Evolutionary conservation across 2,888 invertebrate species (phyloP).

Genomic region (Xanthorhoe spadicearia): DNA sequence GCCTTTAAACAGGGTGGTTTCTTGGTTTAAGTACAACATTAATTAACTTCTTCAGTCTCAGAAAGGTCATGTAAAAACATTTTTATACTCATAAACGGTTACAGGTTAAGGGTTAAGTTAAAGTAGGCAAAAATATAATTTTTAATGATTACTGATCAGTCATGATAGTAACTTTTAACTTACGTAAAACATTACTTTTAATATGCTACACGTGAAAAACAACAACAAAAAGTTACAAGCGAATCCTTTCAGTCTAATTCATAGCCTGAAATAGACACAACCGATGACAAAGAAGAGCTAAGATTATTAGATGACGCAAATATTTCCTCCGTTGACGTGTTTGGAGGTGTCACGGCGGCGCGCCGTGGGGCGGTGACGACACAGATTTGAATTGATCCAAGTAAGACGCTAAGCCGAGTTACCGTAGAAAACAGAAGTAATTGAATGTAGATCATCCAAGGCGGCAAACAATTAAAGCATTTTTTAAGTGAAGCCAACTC

Average conservation of each 20-base stretch:
- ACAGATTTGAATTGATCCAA: slow-evolving; percentile 74
- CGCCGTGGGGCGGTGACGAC: slow-evolving; percentile 60
- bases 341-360: slow-evolving; percentile 46
- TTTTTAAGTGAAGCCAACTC: background rate
- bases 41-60: background rate
- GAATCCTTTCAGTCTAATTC: background rate
- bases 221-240: background rate
- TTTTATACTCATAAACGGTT: background rate
- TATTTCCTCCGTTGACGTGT: slow-evolving; percentile 52
- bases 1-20: slow-evolving; percentile 28
- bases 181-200: too few relatives aligned
- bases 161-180: too few relatives aligned
- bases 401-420: slow-evolving; percentile 55
- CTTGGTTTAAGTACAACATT: slow-evolving; percentile 7
- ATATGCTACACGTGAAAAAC: background rate
- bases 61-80: background rate
- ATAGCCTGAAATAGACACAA: slow-evolving; percentile 10
- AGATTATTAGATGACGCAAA: slow-evolving; percentile 38
- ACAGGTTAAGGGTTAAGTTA: too few relatives aligned
- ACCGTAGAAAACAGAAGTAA: slow-evolving; percentile 11
- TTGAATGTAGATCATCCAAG: background rate
- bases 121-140: too few relatives aligned
- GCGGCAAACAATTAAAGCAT: background rate
- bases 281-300: slow-evolving; percentile 38
- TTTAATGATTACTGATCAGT: too few relatives aligned